Evolutionary conservation across 2,113 vertebrate genomes (phyloP), one percentile per base, ranked within the genome.

Genomic region (Trogon surrucura): DNA sequence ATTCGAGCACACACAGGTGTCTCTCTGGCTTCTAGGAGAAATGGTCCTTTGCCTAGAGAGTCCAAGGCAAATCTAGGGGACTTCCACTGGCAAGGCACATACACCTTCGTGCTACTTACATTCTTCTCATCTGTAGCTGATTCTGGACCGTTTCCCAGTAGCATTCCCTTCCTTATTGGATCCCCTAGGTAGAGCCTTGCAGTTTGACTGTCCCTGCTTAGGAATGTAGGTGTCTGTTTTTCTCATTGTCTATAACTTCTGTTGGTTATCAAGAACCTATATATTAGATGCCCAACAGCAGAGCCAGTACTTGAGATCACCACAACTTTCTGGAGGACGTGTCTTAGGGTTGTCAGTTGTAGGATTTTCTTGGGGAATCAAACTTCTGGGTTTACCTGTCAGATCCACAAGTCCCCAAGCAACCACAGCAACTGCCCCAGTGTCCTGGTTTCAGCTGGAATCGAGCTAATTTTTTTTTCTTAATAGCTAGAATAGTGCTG

Each of bases 11-110:
- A 5, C 51, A 14, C 3, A 25, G 23, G 11, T 36, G 27, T 13
- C 45, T 30, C 18, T 56, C 47, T 62, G n/a, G 58, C 51, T 48
- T 53, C 67, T 47, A 54, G 64, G 6, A 86, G 41, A 45, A 44
- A 15, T 0, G 0, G 15, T 62, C 15, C 62, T 80, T 57, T 62
- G 26, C 72, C 69, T 41, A 1, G 2, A 62, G n/a, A 66, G 11
- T 45, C 36, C 77, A 38, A 36, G 36, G 56, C 21, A 38, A 60
- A 36, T 22, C 41, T 29, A 32, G 23, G 41, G 44, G 13, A 51
- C 5, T 50, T 69, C 22, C 32, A 11, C 16, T 34, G 11, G 51
- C 65, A 89, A 61, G 54, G 30, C 38, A 32, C 13, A 5, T 25
- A 5, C 0, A 29, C 30, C 16, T 61, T 26, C 41, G n/a, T 2